Evolutionary conservation across 2,888 invertebrate genomes (phyloP).

Genomic region (Ectemnius lituratus): DNA sequence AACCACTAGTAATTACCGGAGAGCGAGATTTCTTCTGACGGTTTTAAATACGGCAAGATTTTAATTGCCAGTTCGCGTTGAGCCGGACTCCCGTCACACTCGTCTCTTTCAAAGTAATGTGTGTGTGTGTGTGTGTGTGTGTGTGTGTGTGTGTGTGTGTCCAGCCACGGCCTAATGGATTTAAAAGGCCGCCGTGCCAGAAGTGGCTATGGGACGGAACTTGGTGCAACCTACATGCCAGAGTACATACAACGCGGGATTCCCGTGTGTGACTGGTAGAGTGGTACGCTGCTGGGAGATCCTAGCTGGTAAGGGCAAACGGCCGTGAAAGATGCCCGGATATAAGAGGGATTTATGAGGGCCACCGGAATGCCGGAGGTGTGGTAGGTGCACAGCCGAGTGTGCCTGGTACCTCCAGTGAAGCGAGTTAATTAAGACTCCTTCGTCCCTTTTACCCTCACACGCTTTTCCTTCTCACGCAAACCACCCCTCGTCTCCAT

Average conservation of each 20-base stretch:
- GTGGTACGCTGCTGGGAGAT: slow-evolving; percentile 9
- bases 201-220: slow-evolving; percentile 42
- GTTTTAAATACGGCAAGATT: too few relatives aligned
- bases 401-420: slow-evolving; percentile 50
- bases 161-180: slow-evolving; percentile 46
- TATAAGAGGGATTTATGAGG: slow-evolving; percentile 64
- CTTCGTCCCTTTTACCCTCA: slow-evolving; percentile 15
- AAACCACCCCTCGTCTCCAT: too few relatives aligned
- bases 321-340: slow-evolving; percentile 54
- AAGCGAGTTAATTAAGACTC: slow-evolving; percentile 69
- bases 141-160: too few relatives aligned
- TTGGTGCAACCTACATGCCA: slow-evolving; percentile 42
- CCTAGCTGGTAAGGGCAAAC: slow-evolving; percentile 30
- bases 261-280: slow-evolving; percentile 1
- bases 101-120: too few relatives aligned
- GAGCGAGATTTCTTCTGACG: too few relatives aligned
- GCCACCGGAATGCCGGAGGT: slow-evolving; percentile 24
- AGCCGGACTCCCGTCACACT: too few relatives aligned
- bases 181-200: slow-evolving; percentile 29
- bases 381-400: slow-evolving; percentile 39
- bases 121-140: too few relatives aligned
- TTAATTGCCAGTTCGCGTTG: too few relatives aligned
- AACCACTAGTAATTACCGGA: too few relatives aligned
- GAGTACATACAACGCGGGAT: too few relatives aligned
- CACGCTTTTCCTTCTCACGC: background rate